phyloP scores from a whole-genome alignment of 2,113 vertebrate species.

The Pygathrix nemaeus region DNA sequence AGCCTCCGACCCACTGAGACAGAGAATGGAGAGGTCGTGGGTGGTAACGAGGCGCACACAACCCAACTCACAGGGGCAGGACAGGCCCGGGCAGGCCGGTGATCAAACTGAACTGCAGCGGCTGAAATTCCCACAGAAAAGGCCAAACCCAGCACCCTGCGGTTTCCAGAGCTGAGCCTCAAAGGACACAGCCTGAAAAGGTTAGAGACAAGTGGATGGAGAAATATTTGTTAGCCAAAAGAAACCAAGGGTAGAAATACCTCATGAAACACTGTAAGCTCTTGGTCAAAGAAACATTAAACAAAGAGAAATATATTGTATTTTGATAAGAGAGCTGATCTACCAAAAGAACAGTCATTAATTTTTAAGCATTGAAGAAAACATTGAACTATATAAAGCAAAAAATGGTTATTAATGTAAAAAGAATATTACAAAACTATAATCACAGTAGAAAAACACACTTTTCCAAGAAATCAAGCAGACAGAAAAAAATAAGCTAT shows the following conservation, averaged over 20 bases:
- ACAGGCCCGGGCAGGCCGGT: not conserved
- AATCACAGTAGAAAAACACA: not conserved
- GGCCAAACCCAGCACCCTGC: not conserved
- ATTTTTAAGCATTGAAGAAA: not conserved
- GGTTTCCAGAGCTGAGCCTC: not conserved
- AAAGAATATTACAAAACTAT: not conserved
- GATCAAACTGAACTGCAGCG: fast-evolving
- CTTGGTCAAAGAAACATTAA: not conserved
- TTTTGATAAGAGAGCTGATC: not conserved
- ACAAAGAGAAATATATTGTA: not conserved
- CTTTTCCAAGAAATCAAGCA: not conserved
- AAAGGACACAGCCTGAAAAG: not conserved
- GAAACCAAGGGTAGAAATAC: not conserved
- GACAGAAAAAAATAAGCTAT: not conserved
- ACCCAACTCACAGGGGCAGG: not conserved
- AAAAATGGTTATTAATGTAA: not conserved
- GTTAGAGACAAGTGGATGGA: not conserved
- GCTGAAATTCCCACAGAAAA: not conserved
- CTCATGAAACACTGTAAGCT: not conserved
- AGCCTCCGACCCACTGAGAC: not conserved
- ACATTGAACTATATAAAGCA: not conserved
- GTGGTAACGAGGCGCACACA: fast-evolving
- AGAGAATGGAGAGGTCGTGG: not conserved
- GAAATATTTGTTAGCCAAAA: not conserved
- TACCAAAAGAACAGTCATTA: not conserved